Conservation (phyloP, 2,797 vertebrate species). For the Petrocephalus schoutedeni region DNA sequence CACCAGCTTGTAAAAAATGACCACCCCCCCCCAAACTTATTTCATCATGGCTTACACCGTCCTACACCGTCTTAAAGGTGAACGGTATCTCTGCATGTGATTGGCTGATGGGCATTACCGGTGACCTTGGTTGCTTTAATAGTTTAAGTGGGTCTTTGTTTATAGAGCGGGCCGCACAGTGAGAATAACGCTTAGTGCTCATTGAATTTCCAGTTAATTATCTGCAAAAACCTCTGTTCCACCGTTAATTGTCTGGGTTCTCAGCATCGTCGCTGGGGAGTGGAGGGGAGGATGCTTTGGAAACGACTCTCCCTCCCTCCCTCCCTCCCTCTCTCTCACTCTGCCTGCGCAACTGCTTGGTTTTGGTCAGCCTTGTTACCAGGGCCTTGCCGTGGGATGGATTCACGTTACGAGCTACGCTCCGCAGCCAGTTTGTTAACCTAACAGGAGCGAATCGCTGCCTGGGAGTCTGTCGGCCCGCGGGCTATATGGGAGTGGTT, state of each 20-base stretch:
- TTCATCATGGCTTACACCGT: neutral
- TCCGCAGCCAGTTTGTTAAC: constrained; percentile 42
- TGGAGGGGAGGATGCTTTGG: constrained; percentile 32
- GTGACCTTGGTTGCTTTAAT: constrained; percentile 23
- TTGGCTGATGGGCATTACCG: neutral
- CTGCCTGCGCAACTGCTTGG: neutral
- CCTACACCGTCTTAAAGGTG: neutral
- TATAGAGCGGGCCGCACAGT: neutral
- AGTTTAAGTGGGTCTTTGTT: constrained; percentile 23
- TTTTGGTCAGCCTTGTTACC: constrained; percentile 29
- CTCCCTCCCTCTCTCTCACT: neutral
- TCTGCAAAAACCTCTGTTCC: constrained; percentile 46
- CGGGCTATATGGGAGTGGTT: constrained; percentile 37
- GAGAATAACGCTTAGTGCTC: constrained; percentile 17
- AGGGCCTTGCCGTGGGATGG: constrained; percentile 42
- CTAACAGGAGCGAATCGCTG: constrained; percentile 42
- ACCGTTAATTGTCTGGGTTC: constrained; percentile 67
- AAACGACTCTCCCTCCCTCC: neutral
- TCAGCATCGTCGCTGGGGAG: constrained; percentile 47
- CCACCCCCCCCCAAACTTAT: neutral
- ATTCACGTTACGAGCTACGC: constrained; percentile 40
- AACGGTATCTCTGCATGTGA: neutral
- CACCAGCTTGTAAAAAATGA: neutral
- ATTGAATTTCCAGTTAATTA: constrained; percentile 61
- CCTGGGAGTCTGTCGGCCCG: constrained; percentile 31